phyloP scores from a whole-genome alignment of 2,113 vertebrate species.

The Himantopus leucocephalus region DNA sequence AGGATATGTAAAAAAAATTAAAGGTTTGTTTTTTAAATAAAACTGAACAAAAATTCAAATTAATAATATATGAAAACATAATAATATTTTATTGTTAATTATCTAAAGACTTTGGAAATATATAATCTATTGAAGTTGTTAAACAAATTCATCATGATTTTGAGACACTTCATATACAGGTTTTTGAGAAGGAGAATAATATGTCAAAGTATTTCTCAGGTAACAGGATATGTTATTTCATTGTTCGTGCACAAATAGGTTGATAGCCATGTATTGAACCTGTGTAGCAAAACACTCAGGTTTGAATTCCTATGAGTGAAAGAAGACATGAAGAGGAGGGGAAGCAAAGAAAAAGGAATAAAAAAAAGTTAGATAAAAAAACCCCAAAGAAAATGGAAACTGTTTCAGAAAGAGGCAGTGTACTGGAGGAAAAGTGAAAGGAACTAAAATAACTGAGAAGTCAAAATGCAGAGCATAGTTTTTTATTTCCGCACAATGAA shows the following conservation, averaged over 20 bases:
- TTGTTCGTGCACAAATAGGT: background rate
- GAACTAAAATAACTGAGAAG: background rate
- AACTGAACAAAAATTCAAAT: background rate
- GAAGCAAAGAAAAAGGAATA: background rate
- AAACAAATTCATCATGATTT: background rate
- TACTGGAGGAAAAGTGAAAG: background rate
- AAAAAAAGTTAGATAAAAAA: background rate
- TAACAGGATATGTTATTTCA: background rate
- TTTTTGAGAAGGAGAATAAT: background rate
- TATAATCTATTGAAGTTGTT: background rate
- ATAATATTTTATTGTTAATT: background rate
- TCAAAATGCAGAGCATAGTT: background rate
- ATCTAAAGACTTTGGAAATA: background rate
- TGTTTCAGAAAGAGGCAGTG: background rate
- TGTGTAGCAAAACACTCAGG: background rate
- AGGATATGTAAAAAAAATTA: background rate
- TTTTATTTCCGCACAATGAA: background rate
- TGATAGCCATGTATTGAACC: background rate
- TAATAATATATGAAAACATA: background rate
- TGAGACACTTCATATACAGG: background rate
- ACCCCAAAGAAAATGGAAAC: background rate
- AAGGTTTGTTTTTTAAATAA: background rate
- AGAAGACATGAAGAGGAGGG: background rate
- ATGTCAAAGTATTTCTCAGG: background rate
- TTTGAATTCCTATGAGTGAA: background rate